Percentiles rank a stretch among this genome's conserved stretches.
Evolutionary conservation across 2,113 vertebrate genomes (phyloP).

Genomic region (Microtus oregoni): DNA sequence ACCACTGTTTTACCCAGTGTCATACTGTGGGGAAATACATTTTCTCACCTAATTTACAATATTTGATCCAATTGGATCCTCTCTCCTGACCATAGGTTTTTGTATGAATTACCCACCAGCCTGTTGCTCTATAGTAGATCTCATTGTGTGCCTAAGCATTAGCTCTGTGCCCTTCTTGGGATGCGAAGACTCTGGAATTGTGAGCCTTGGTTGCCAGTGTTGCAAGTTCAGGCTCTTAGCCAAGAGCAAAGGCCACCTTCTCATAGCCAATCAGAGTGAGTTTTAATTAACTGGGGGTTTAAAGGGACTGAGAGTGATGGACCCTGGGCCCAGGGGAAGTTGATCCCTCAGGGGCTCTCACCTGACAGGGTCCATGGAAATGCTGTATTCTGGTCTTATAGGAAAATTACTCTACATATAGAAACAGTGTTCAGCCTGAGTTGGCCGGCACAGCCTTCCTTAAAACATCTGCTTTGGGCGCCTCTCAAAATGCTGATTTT

Average conservation of each 20-base stretch:
- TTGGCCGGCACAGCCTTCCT: slow-evolving; percentile 19
- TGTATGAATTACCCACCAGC: neutral
- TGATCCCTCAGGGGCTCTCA: neutral
- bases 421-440: neutral
- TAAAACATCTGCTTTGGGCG: neutral
- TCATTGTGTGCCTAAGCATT: neutral
- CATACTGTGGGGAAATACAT: neutral
- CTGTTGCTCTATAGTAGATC: slow-evolving; percentile 26
- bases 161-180: neutral
- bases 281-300: slow-evolving; percentile 79
- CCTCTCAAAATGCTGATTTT: neutral
- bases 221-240: slow-evolving; percentile 55
- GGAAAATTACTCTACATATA: slow-evolving; percentile 18
- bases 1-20: slow-evolving; percentile 36
- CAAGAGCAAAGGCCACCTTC: slow-evolving; percentile 19
- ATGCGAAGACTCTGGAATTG: neutral
- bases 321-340: neutral
- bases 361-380: slow-evolving; percentile 54
- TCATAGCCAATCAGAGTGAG: slow-evolving; percentile 10
- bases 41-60: slow-evolving; percentile 26
- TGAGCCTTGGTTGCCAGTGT: slow-evolving; percentile 25
- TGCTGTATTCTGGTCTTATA: neutral
- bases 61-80: neutral
- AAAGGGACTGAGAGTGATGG: slow-evolving; percentile 33
- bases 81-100: neutral